Conservation (phyloP, 2,888 invertebrate species). For the Zeuzera pyrina region DNA sequence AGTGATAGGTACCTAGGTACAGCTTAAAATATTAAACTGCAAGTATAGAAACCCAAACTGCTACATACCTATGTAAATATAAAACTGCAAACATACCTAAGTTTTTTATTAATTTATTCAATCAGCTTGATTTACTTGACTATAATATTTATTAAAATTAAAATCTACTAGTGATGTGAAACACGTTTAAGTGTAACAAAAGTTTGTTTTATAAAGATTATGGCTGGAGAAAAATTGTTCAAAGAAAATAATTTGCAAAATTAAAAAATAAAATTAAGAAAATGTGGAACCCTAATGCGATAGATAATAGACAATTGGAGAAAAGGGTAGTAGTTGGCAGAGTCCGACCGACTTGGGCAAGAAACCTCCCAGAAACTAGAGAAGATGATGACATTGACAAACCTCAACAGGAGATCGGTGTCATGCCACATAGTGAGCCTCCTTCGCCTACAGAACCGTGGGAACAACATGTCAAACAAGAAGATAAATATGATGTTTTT, state of each 20-base stretch:
- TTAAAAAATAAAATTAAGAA: slow-evolving; percentile 5
- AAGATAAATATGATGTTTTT: slow-evolving; percentile 71
- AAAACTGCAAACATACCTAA: no score
- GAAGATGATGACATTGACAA: slow-evolving; percentile 64
- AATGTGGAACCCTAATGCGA: slow-evolving; percentile 66
- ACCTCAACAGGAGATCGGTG: slow-evolving; percentile 40
- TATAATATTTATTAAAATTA: no score
- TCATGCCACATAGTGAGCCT: slow-evolving; percentile 61
- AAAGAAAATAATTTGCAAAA: background rate
- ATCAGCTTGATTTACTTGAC: no score
- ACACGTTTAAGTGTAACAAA: no score
- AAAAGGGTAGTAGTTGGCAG: slow-evolving; percentile 74
- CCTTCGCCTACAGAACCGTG: slow-evolving; percentile 56
- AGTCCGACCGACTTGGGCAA: slow-evolving; percentile 70
- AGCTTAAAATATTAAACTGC: no score
- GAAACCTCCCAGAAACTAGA: slow-evolving; percentile 57
- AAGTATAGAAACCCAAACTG: no score
- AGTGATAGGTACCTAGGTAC: no score
- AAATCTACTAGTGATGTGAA: no score
- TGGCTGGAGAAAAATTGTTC: background rate
- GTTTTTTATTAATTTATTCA: no score
- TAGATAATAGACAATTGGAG: slow-evolving; percentile 69
- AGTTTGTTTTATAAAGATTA: no score
- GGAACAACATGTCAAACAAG: slow-evolving; percentile 53
- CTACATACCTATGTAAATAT: no score